Conservation (phyloP, 2,113 vertebrate species). For the Calypte anna region DNA sequence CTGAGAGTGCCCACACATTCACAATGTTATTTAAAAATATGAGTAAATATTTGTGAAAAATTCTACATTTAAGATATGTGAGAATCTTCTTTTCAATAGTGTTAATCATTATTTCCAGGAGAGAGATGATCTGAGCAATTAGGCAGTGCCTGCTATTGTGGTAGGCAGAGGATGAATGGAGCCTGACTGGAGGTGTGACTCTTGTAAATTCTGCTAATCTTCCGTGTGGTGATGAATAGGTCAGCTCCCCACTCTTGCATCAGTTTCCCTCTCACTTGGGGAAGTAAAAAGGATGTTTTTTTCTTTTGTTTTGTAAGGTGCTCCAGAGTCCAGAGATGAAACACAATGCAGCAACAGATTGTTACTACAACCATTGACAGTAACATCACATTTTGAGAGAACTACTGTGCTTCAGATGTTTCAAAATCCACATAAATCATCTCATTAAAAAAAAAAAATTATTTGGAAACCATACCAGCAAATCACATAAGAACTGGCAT, state of each 20-base stretch:
- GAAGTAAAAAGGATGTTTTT: not conserved
- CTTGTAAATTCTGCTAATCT: not conserved
- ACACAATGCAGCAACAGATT: not conserved
- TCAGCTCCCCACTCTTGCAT: not conserved
- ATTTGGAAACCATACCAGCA: not conserved
- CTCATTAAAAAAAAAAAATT: accelerated
- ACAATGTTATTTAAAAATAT: conserved; percentile 32
- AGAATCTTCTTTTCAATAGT: not conserved
- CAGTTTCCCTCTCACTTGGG: not conserved
- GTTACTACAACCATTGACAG: not conserved
- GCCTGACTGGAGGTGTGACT: not conserved
- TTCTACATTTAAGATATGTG: not conserved
- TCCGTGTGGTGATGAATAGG: not conserved
- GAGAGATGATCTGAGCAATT: not conserved
- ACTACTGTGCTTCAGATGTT: not conserved
- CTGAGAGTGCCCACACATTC: conserved; percentile 22
- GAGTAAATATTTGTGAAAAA: conserved; percentile 42
- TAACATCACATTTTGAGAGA: not conserved
- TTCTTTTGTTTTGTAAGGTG: not conserved
- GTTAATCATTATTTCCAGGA: not conserved
- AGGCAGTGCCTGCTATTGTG: not conserved
- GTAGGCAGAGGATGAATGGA: not conserved
- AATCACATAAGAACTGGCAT: not conserved
- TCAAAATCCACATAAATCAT: not conserved
- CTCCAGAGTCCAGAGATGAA: not conserved